These are phyloP conservation scores for Xylota segnis DNA, from an alignment of 2,888 invertebrate species.

Conservation along the genomic window DNA sequence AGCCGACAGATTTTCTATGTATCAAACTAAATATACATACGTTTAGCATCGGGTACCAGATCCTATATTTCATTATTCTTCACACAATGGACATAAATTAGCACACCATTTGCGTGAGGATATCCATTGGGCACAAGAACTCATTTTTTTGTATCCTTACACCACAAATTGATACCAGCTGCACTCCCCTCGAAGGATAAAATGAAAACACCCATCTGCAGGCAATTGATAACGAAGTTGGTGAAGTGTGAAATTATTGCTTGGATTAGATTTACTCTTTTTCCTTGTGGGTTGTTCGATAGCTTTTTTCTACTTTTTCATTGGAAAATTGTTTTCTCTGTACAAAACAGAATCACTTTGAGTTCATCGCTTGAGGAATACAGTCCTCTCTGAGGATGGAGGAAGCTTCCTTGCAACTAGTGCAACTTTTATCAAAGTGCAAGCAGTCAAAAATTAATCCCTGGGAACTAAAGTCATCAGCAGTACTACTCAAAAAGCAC, in stretches of 20 bases:
- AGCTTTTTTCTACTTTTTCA: not conserved
- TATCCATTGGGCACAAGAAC: not conserved
- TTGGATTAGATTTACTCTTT: slow-evolving; percentile 43
- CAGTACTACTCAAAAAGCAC: slow-evolving; percentile 18
- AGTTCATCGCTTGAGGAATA: slow-evolving; percentile 1
- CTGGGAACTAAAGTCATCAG: slow-evolving; percentile 26
- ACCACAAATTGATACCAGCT: slow-evolving; percentile 37
- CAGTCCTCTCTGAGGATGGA: slow-evolving; percentile 44
- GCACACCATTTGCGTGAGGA: not conserved
- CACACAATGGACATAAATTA: not conserved
- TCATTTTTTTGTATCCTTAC: not conserved
- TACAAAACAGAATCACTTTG: slow-evolving; percentile 18
- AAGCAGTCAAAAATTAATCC: slow-evolving; percentile 51
- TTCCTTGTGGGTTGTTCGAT: slow-evolving; percentile 9
- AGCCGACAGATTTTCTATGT: no score
- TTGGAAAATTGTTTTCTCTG: not conserved
- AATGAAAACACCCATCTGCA: slow-evolving; percentile 54
- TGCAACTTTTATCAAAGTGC: slow-evolving; percentile 54
- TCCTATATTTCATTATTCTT: not conserved
- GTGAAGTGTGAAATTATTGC: slow-evolving; percentile 63
- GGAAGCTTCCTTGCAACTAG: slow-evolving; percentile 53
- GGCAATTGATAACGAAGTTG: slow-evolving; percentile 54
- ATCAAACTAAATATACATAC: no score
- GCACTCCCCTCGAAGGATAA: slow-evolving; percentile 28
- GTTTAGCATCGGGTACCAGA: no score